Evolutionary conservation across 2,797 vertebrate genomes (phyloP).

Genomic region (Sebastes diaconus): DNA sequence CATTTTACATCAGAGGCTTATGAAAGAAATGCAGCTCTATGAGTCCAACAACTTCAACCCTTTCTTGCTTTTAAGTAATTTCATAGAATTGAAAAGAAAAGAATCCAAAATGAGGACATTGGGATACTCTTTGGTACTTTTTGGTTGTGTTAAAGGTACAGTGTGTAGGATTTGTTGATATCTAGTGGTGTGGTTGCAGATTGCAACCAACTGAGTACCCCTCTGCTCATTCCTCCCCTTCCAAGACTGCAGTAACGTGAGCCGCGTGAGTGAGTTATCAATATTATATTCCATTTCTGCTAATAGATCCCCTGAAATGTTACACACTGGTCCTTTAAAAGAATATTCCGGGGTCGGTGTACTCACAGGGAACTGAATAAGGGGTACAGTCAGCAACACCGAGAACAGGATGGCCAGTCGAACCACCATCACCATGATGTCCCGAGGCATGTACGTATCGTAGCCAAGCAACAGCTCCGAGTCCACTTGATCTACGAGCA

Average conservation of each 20-base stretch:
- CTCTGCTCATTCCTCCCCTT: no score
- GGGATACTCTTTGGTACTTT: not conserved
- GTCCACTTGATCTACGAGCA: slow-evolving; percentile 85
- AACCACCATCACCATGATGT: slow-evolving; percentile 87
- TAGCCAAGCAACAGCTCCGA: slow-evolving; percentile 90
- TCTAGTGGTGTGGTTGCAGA: no score
- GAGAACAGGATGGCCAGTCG: slow-evolving; percentile 88
- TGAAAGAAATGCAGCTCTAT: not conserved
- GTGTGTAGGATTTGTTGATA: no score
- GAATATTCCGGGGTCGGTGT: not conserved
- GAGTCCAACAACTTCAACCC: not conserved
- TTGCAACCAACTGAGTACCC: no score
- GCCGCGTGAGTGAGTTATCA: no score
- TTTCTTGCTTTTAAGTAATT: not conserved
- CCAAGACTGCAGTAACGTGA: no score
- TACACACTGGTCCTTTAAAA: not conserved
- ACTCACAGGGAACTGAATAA: slow-evolving; percentile 97
- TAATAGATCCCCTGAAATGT: not conserved
- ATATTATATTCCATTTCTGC: not conserved
- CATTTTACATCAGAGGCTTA: not conserved
- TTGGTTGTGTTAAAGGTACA: not conserved
- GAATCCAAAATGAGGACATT: not conserved
- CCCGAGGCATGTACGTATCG: slow-evolving; percentile 83
- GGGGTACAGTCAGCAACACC: slow-evolving; percentile 91
- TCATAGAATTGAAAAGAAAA: not conserved